Evolutionary conservation across 2,888 invertebrate species (phyloP).

Genomic region (Zaprionus obscuricornis): DNA sequence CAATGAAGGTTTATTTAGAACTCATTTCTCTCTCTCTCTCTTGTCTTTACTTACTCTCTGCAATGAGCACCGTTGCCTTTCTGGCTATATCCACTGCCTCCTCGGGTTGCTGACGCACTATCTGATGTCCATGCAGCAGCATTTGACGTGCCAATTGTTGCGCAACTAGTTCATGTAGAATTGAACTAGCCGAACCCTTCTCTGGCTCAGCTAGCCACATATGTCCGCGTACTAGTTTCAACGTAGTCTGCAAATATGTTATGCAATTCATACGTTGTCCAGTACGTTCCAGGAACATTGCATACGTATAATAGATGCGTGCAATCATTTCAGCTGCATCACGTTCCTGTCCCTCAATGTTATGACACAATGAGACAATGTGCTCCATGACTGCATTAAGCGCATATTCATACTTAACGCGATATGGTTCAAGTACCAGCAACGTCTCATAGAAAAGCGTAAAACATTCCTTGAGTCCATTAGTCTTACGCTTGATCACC

Average conservation of each 20-base stretch:
- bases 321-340: slow-evolving; percentile 67
- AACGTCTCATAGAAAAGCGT: slow-evolving; percentile 67
- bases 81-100: slow-evolving; percentile 61
- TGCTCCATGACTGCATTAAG: slow-evolving; percentile 61
- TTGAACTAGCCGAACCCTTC: slow-evolving; percentile 42
- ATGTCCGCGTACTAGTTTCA: slow-evolving; percentile 62
- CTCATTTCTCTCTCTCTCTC: too few species aligned
- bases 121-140: slow-evolving; percentile 55
- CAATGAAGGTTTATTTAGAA: not conserved
- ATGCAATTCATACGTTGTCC: slow-evolving; percentile 48
- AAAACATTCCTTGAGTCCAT: slow-evolving; percentile 56
- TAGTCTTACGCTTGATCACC: slow-evolving; percentile 31
- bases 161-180: slow-evolving; percentile 61
- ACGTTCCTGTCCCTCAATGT: slow-evolving; percentile 42
- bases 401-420: slow-evolving; percentile 66
- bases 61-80: slow-evolving; percentile 60
- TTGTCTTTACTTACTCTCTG: slow-evolving; percentile 55
- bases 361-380: slow-evolving; percentile 59
- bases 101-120: slow-evolving; percentile 45
- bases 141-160: slow-evolving; percentile 52
- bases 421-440: slow-evolving; percentile 55
- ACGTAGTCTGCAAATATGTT: slow-evolving; percentile 56
- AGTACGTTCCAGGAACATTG: slow-evolving; percentile 41
- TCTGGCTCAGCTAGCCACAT: slow-evolving; percentile 63
- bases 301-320: slow-evolving; percentile 69